These are phyloP conservation scores for Leptura quadrifasciata DNA, from an alignment of 2,888 invertebrate species.

Conservation along the genomic window DNA sequence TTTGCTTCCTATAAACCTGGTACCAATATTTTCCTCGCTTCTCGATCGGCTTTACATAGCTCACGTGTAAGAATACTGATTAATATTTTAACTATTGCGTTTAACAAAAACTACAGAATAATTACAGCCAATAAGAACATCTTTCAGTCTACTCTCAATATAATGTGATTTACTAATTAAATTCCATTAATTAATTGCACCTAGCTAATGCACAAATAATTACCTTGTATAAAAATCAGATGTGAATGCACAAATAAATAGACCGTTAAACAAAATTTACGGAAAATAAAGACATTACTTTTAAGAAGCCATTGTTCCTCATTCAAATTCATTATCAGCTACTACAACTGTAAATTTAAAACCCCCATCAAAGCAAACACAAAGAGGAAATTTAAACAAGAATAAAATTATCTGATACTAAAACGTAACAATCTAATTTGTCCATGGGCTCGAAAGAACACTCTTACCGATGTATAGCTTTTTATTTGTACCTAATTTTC, in stretches of 20 bases:
- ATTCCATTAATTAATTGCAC: too few relatives aligned
- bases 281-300: neutral
- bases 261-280: neutral
- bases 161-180: too few relatives aligned
- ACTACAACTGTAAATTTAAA: neutral
- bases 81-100: too few relatives aligned
- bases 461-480: constrained; percentile 56
- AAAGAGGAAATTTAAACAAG: constrained; percentile 25
- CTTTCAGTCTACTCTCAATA: too few relatives aligned
- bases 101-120: too few relatives aligned
- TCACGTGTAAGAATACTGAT: too few relatives aligned
- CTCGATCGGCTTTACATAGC: too few relatives aligned
- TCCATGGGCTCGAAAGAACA: constrained; percentile 49
- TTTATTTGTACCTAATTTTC: constrained; percentile 60
- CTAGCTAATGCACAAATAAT: too few relatives aligned
- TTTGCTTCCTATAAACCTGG: too few relatives aligned
- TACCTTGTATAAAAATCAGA: neutral
- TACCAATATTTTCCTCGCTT: too few relatives aligned
- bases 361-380: constrained; percentile 16
- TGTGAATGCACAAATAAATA: neutral
- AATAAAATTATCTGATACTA: constrained; percentile 55
- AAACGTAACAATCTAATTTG: constrained; percentile 60
- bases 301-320: neutral
- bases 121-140: too few relatives aligned
- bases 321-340: constrained; percentile 1